Evolutionary conservation across 2,113 vertebrate species (phyloP).

Genomic region (Mus spicilegus): DNA sequence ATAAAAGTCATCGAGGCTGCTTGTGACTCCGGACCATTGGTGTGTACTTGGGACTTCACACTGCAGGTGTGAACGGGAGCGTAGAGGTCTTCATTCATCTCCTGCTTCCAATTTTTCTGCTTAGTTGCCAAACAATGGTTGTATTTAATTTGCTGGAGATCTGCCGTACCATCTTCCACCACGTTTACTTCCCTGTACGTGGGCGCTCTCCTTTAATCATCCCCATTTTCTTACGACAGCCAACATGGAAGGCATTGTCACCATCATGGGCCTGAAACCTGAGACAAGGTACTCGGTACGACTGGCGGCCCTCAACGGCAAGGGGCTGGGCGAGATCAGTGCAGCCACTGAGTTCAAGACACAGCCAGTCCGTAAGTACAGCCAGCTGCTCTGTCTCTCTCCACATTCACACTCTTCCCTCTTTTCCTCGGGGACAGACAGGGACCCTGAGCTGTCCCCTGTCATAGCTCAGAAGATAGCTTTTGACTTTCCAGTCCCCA

Average conservation of each 20-base stretch:
- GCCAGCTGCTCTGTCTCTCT: background rate
- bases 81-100: background rate
- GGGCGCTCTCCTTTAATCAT: background rate
- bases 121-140: background rate
- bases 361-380: slow-evolving; percentile 96
- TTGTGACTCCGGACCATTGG: background rate
- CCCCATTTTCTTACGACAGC: slow-evolving; percentile 79
- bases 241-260: slow-evolving; percentile 87
- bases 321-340: slow-evolving; percentile 95
- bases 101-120: background rate
- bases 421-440: background rate
- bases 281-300: slow-evolving; percentile 93
- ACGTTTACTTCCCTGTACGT: fast-evolving
- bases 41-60: background rate
- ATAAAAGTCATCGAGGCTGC: background rate
- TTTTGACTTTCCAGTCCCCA: slow-evolving; percentile 56
- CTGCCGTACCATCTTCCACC: background rate
- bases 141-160: background rate
- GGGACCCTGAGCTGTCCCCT: background rate
- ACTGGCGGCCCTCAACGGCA: slow-evolving; percentile 96
- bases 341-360: slow-evolving; percentile 92
- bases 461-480: slow-evolving; percentile 26
- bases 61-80: background rate
- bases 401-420: background rate
- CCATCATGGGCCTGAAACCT: slow-evolving; percentile 93